Percentiles rank a stretch among this genome's conserved stretches.
Evolutionary conservation across 2,888 invertebrate genomes (phyloP).

Genomic region (Poecilobothrus nobilitatus): DNA sequence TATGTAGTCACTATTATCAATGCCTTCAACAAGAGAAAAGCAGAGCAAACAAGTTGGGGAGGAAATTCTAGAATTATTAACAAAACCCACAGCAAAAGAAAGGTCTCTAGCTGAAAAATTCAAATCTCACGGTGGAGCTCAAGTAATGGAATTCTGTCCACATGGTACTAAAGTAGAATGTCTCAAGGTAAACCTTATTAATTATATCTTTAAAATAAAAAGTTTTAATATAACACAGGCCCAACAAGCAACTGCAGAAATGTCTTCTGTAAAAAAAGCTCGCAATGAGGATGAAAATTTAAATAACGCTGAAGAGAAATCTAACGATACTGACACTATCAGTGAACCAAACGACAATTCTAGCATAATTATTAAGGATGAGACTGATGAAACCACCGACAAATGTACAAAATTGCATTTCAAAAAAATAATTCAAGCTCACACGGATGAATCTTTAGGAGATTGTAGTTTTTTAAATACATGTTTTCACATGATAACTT

Average conservation of each 20-base stretch:
- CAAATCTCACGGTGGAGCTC: conserved; percentile 88
- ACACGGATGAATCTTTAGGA: conserved; percentile 89
- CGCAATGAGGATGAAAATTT: conserved; percentile 25
- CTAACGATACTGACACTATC: conserved; percentile 28
- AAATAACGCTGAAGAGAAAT: conserved; percentile 22
- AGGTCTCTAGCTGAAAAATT: conserved; percentile 91
- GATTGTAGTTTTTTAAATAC: conserved; percentile 98
- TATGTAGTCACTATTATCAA: conserved; percentile 35
- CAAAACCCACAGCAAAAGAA: conserved; percentile 94
- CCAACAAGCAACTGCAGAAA: conserved; percentile 42
- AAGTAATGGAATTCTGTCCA: conserved; percentile 93
- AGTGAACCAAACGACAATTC: conserved; percentile 35
- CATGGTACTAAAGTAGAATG: conserved; percentile 92
- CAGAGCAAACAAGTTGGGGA: conserved; percentile 93
- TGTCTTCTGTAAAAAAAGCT: conserved; percentile 38
- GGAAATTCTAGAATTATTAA: conserved; percentile 86
- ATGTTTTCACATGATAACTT: conserved; percentile 98
- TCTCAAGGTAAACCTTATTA: conserved; percentile 25
- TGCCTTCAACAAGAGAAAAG: conserved; percentile 86
- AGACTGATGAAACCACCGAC: conserved; percentile 36
- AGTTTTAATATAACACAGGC: conserved; percentile 33
- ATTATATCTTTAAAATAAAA: conserved; percentile 25
- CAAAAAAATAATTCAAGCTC: conserved; percentile 89
- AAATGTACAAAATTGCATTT: conserved; percentile 89
- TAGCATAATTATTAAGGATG: conserved; percentile 25